phyloP scores from a whole-genome alignment of 2,888 invertebrate species.

The Elysia crispata region DNA sequence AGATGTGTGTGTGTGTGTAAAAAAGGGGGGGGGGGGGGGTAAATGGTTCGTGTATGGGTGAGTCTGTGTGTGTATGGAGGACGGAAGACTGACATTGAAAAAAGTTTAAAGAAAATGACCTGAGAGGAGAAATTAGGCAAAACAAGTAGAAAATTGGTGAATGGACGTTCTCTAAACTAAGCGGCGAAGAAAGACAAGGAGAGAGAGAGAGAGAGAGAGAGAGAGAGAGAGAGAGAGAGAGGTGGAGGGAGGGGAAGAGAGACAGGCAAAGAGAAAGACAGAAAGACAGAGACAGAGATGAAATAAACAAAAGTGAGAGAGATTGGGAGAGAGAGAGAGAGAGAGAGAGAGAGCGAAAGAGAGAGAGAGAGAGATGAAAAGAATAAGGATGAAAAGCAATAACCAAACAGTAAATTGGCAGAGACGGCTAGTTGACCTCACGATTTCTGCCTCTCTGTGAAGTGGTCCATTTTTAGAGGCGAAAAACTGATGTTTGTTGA shows the following conservation, averaged over 20 bases:
- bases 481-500: too few relatives aligned
- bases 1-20: too few relatives aligned
- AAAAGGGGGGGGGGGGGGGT: too few relatives aligned
- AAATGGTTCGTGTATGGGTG: too few relatives aligned
- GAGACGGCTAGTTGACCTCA: not conserved
- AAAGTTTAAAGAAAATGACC: too few relatives aligned
- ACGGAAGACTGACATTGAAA: too few relatives aligned
- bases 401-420: not conserved
- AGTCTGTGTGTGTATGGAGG: too few relatives aligned
- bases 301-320: not conserved
- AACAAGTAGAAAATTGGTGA: too few relatives aligned
- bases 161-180: too few relatives aligned
- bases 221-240: conserved; percentile 40
- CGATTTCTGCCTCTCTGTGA: too few relatives aligned
- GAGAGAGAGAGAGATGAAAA: not conserved
- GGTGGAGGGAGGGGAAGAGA: not conserved
- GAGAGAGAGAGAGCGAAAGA: not conserved
- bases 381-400: not conserved
- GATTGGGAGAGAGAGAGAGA: not conserved
- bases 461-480: too few relatives aligned
- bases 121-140: too few relatives aligned
- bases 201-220: conserved; percentile 22
- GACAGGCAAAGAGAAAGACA: not conserved
- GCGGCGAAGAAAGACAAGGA: conserved; percentile 1
- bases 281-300: not conserved